Evolutionary conservation across 2,113 vertebrate species (phyloP), one percentile per base, ranked within the genome.

Genomic region (Oenanthe oenanthe): DNA sequence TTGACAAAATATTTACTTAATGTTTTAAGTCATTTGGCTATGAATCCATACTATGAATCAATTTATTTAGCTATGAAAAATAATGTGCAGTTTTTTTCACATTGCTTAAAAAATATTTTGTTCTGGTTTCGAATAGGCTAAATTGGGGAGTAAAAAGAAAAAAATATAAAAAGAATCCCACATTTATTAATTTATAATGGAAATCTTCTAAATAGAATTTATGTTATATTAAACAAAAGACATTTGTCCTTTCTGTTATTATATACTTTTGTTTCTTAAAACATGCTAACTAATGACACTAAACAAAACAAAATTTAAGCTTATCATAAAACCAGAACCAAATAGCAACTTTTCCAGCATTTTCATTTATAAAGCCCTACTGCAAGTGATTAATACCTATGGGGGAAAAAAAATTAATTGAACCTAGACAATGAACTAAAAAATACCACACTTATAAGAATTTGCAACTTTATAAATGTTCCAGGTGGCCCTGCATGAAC

Each of bases 401-500:
- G 34, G 5, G 10, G 9, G 17, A 7, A 11, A 24, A 57, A 4
- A 68, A 73, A 36, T 1, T 36, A 32, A 34, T 34, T 78, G 3
- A 89, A 66, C 1, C 2, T 54, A 42, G 7, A 12, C 3, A 45
- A 31, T 12, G 10, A 47, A 10, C 22, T 72, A n/a, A 67, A 53
- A 66, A 62, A 19, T 60, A 29, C 0, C 25, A 20, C 4, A 31
- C 5, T 36, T 15, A 6, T 22, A 38, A 86, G 31, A 48, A 47
- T 51, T 68, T 67, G 2, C 2, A 71, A 7, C 3, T 32, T 63
- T 53, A 6, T 4, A 45, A 50, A 34, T 32, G 17, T 13, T 73
- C 4, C 56, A 61, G 4, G 24, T 34, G 1, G 25, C 43, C 14
- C 2, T 58, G 4, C 0, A 2, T 42, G 43, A 86, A 11, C 4